Evolutionary conservation across 2,797 vertebrate species (phyloP).

Genomic region (Smutsia temminckii): DNA sequence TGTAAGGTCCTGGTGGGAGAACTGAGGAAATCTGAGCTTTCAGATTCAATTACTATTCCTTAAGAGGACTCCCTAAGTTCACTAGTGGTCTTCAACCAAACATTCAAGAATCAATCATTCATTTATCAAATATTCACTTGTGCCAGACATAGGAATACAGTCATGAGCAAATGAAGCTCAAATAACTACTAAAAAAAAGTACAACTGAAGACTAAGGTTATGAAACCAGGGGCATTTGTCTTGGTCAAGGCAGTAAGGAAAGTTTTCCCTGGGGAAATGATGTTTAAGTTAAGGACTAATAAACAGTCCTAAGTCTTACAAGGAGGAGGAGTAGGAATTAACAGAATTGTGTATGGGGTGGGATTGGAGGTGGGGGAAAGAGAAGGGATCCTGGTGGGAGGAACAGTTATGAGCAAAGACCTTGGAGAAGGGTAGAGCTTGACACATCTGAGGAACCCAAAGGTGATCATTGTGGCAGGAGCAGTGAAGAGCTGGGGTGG

Average conservation of each 20-base stretch:
- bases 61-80: not conserved
- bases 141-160: not conserved
- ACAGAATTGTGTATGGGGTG: not conserved
- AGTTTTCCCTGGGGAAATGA: constrained; percentile 14
- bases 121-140: not conserved
- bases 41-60: not conserved
- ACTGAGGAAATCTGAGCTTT: not conserved
- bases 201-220: constrained; percentile 6
- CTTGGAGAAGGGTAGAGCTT: not conserved
- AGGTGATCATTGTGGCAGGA: not conserved
- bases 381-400: not conserved
- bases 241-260: not conserved
- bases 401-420: not conserved
- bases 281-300: constrained; percentile 16
- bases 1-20: not conserved
- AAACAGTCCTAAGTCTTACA: not conserved
- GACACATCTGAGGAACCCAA: not conserved
- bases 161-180: not conserved
- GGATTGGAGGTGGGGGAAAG: not conserved
- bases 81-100: not conserved
- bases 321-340: not conserved
- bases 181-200: not conserved
- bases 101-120: not conserved
- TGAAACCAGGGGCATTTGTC: not conserved
- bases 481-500: not conserved